Conservation (phyloP, 2,797 vertebrate species). For the Rhynchotus rufescens region DNA sequence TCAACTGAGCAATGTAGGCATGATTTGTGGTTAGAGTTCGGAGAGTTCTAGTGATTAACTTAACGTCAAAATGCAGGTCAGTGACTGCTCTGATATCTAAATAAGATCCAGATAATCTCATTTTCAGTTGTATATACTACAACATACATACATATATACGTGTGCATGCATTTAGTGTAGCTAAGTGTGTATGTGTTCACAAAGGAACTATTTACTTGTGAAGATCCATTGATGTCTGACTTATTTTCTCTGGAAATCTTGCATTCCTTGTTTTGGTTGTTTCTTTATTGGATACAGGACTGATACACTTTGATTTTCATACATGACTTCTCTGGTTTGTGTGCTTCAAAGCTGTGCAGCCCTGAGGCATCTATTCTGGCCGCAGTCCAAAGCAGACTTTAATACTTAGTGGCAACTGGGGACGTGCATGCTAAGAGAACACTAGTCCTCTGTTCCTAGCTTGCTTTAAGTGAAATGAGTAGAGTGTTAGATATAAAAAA, state of each 20-base stretch:
- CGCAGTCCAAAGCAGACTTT: slow-evolving; percentile 19
- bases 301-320: slow-evolving; percentile 60
- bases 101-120: neutral
- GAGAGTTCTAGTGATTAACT: neutral
- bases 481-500: slow-evolving; percentile 37
- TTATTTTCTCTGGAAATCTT: neutral
- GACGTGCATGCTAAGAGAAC: neutral
- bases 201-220: neutral
- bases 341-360: slow-evolving; percentile 45
- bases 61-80: neutral
- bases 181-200: neutral
- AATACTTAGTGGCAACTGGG: slow-evolving; percentile 14
- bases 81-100: neutral
- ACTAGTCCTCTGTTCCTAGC: neutral
- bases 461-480: slow-evolving; percentile 38
- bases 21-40: neutral
- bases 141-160: neutral
- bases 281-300: slow-evolving; percentile 21
- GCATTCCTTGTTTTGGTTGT: slow-evolving; percentile 13
- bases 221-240: neutral
- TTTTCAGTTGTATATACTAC: neutral
- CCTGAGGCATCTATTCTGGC: slow-evolving; percentile 49
- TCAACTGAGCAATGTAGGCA: neutral
- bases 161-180: neutral
- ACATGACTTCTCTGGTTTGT: slow-evolving; percentile 28